Conservation (phyloP, 2,888 invertebrate genomes). For the Eupithecia subfuscata region DNA sequence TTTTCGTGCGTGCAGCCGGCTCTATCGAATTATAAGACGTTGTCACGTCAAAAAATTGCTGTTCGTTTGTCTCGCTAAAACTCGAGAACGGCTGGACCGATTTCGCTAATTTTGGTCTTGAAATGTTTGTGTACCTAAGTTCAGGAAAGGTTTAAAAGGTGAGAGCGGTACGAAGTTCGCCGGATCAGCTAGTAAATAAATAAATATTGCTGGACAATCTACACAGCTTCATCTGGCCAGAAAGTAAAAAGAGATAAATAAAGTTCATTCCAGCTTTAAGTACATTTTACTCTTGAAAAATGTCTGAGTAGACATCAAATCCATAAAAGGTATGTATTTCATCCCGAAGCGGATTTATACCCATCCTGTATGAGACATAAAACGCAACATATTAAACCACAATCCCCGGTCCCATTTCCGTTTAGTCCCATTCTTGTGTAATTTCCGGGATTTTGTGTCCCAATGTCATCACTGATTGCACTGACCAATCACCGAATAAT, state of each 20-base stretch:
- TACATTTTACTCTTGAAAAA: background rate
- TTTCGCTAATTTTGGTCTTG: no score
- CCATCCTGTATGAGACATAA: slow-evolving; percentile 29
- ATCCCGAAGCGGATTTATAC: slow-evolving; percentile 17
- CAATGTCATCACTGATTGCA: slow-evolving; percentile 45
- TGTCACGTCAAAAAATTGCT: no score
- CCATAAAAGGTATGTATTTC: slow-evolving; percentile 13
- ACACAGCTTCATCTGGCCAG: background rate
- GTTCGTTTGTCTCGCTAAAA: no score
- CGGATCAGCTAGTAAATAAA: no score
- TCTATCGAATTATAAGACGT: no score
- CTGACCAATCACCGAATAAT: slow-evolving; percentile 41
- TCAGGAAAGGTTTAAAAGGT: no score
- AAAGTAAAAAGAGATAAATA: background rate
- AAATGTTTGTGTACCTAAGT: no score
- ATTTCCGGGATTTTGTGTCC: slow-evolving; percentile 42
- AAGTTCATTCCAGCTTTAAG: background rate
- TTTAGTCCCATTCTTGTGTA: slow-evolving; percentile 42
- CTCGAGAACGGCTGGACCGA: no score
- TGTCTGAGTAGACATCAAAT: background rate
- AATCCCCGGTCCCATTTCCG: slow-evolving; percentile 38
- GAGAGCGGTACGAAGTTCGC: no score
- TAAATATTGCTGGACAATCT: background rate
- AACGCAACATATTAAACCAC: slow-evolving; percentile 33
- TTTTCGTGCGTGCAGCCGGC: no score